phyloP scores from a whole-genome alignment of 2,888 invertebrate species.

The Scaptomyza parva region DNA sequence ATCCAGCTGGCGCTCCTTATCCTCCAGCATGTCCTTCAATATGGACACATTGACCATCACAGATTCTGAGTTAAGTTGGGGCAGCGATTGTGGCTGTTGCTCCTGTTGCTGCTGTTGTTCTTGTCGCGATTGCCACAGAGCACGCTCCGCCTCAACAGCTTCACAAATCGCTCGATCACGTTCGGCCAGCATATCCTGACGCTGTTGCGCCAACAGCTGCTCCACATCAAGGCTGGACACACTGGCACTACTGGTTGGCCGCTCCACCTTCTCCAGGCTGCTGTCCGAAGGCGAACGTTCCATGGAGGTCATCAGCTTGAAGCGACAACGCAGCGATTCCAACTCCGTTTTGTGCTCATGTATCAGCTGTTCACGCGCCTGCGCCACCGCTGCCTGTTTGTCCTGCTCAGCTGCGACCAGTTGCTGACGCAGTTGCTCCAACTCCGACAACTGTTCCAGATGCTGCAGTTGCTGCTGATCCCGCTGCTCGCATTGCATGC shows the following conservation, averaged over 20 bases:
- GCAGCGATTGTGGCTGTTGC: conserved; percentile 31
- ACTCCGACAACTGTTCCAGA: conserved; percentile 36
- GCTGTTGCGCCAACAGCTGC: conserved; percentile 88
- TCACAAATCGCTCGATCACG: conserved; percentile 86
- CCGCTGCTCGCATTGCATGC: conserved; percentile 86
- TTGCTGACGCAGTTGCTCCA: conserved; percentile 77
- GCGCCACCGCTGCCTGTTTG: conserved; percentile 88
- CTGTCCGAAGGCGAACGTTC: conserved; percentile 92
- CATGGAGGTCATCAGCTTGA: conserved; percentile 91
- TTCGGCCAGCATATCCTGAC: conserved; percentile 87
- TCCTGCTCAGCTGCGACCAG: conserved; percentile 68
- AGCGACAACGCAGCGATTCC: conserved; percentile 90
- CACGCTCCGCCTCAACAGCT: conserved; percentile 86
- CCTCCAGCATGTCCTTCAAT: conserved; percentile 88
- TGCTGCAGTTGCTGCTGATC: conserved; percentile 82
- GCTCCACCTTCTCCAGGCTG: conserved; percentile 91
- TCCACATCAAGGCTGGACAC: conserved; percentile 84
- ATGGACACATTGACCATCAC: conserved; percentile 87
- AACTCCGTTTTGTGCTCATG: conserved; percentile 91
- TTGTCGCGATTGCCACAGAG: conserved; percentile 82
- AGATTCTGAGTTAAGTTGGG: conserved; percentile 80
- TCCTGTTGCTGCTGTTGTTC: conserved; percentile 8
- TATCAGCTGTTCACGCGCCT: conserved; percentile 89
- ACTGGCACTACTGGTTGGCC: conserved; percentile 86
- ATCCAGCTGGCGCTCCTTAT: conserved; percentile 90